Conservation (phyloP, 2,888 invertebrate species). For the Scaptomyza caliginosa region DNA sequence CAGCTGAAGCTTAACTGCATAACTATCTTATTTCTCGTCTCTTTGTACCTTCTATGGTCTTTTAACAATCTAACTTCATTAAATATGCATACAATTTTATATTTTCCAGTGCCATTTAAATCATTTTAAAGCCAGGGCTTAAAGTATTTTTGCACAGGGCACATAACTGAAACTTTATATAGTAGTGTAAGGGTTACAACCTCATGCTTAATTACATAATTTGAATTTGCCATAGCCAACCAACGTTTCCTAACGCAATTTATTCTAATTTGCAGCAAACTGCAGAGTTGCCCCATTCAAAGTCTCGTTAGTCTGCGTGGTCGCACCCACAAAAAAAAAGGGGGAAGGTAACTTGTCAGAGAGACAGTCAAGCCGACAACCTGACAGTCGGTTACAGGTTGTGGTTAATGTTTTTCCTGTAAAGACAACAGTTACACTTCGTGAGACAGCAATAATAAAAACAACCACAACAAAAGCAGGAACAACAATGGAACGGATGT, state of each 20-base stretch:
- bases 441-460: slow-evolving; percentile 13
- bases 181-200: neutral
- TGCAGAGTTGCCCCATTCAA: slow-evolving; percentile 24
- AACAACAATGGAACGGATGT: slow-evolving; percentile 66
- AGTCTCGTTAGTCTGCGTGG: slow-evolving; percentile 39
- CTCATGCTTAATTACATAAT: slow-evolving; percentile 80
- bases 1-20: neutral
- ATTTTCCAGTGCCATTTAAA: neutral
- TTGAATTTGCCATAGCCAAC: slow-evolving; percentile 69
- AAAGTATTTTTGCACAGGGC: neutral
- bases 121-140: slow-evolving; percentile 32
- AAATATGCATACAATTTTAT: neutral
- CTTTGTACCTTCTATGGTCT: neutral
- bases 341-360: slow-evolving; percentile 14
- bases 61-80: neutral
- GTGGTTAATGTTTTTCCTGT: slow-evolving; percentile 61
- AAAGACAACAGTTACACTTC: slow-evolving; percentile 50
- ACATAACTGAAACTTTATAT: neutral
- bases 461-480: slow-evolving; percentile 6
- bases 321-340: neutral
- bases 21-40: neutral
- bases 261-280: slow-evolving; percentile 61
- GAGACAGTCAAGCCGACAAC: slow-evolving; percentile 12
- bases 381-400: slow-evolving; percentile 44
- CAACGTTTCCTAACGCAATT: slow-evolving; percentile 67